Percentiles rank a stretch among this genome's conserved stretches.
phyloP scores from a whole-genome alignment of 2,113 vertebrate genomes.

The Menidia beryllina region DNA sequence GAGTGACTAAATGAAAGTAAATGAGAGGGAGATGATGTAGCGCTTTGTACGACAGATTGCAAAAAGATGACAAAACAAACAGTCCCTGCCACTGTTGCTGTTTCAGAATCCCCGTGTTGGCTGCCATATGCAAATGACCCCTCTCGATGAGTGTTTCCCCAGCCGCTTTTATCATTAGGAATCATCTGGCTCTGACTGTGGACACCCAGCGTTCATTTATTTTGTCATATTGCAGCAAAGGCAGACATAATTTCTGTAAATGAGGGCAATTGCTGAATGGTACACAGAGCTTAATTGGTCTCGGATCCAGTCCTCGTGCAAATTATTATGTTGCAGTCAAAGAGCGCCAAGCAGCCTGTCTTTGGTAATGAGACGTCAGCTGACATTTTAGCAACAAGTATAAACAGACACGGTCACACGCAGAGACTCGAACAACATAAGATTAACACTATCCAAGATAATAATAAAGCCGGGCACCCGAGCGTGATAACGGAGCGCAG shows the following conservation, averaged over 20 bases:
- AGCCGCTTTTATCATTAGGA: conserved; percentile 60
- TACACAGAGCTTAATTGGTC: conserved; percentile 49
- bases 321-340: conserved; percentile 56
- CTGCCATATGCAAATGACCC: conserved; percentile 53
- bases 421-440: conserved; percentile 25
- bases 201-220: conserved; percentile 44
- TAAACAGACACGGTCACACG: conserved; percentile 16
- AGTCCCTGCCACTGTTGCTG: conserved; percentile 33
- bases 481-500: conserved; percentile 48
- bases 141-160: conserved; percentile 35
- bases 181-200: conserved; percentile 42
- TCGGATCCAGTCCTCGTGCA: conserved; percentile 37
- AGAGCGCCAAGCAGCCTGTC: conserved; percentile 31
- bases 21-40: conserved; percentile 40
- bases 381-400: conserved; percentile 54
- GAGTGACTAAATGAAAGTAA: conserved; percentile 32
- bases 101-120: conserved; percentile 4
- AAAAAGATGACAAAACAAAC: conserved; percentile 47
- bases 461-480: conserved; percentile 63
- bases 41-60: conserved; percentile 15
- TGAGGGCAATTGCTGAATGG: conserved; percentile 42
- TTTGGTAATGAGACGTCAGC: conserved; percentile 58
- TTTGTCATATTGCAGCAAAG: conserved; percentile 41
- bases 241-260: conserved; percentile 60
- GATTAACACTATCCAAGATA: conserved; percentile 63